Base-by-base conservation (phyloP, 2,113 vertebrate genomes). In the Aptenodytes patagonicus region DNA sequence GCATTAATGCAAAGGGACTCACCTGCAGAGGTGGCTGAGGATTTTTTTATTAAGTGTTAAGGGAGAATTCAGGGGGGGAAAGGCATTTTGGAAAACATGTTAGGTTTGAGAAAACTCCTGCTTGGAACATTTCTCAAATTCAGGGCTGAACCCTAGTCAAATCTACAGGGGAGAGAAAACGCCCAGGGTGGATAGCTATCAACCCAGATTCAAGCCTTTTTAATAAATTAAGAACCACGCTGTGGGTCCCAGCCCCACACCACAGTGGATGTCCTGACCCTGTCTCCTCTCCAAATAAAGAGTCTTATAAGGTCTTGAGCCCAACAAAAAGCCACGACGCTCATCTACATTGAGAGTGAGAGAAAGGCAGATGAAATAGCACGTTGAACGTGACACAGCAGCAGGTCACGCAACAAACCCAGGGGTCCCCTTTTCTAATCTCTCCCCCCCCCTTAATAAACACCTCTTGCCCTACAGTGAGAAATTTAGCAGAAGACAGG, bases 311-410 rank as follows among this genome's bases (percentile, higher is more conserved):
- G 7, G 6, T 61, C 47, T 64, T 14, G 38, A 75, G 61, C 24
- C 13, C 61, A n/a, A 34, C 38, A 75, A 64, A n/a, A 42, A 20
- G 1, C 13, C 2, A 0, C 0, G 0, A 32, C 22, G 21, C 11
- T 64, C 47, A 7, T 13, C 38, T 89, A 14, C 34, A 13, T 2
- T 24, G 25, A 38, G 9, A 42, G 49, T 8, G 16, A 49, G 36
- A 62, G 25, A 75, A 52, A 73, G 40, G 26, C 29, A 71, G 21
- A 44, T 44, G 40, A 54, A 64, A 13, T 2, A 34, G 11, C 20
- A 38, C 4, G 1, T 8, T 12, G 38, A 62, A 61, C 0, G 0
- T 6, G 70, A 36, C 49, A 62, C n/a, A 21, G 64, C 54, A 95
- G 28, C 49, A 70, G 49, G 9, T 29, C 51, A 29, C 9, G 10